Base-by-base conservation (phyloP, 1,140 invertebrate genomes). In the Drosophila bocki region DNA sequence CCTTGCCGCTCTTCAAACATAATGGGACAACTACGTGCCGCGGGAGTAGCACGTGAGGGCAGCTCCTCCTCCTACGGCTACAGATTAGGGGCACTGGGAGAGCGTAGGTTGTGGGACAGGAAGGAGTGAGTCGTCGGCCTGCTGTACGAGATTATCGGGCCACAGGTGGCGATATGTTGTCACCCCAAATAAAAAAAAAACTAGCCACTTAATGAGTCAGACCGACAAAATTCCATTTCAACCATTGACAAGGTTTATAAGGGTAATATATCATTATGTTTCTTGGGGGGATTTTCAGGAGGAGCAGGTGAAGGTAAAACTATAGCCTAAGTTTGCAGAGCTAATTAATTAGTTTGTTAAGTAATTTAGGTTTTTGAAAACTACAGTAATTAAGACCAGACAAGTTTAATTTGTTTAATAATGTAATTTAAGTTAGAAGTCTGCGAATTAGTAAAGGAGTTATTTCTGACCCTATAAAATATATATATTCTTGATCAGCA, bases 1-100 rank as follows among this genome's bases (percentile, higher is more conserved):
- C 64, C 67, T 35, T 33, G 53, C 53, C 82, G 70, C 76, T 70
- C 64, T 58, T 48, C 68, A 82, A 82, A 87, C 83, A 87, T 58
- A 70, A 75, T 64, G 51, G 50, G 76, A 65, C 53, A 70, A 51
- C 42, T 67, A 51, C 61, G 39, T 56, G 48, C 9, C 6, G 48
- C 1, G 26, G 26, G 9, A 60, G 41, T 56, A 41, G 47, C 57
- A 56, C 35, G 64, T 78, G 57, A 48, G 41, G 32, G 22, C 42
- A 22, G 7, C 58, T 7, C 15, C 37, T 42, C 19, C 13, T 15
- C 0, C 32, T 26, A 19, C 17, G 0, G 7, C 33, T 37, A 22
- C n/a, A 48, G 69, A 72, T 72, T 72, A 59, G 35, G 67, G 37
- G 29, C 45, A 67, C 45, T 35, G 39, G 3, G 12, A 29, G 37